Evolutionary conservation across 2,113 vertebrate species (phyloP), one percentile per base, ranked within the genome.

Genomic region (Neodontobutis hainanensis): DNA sequence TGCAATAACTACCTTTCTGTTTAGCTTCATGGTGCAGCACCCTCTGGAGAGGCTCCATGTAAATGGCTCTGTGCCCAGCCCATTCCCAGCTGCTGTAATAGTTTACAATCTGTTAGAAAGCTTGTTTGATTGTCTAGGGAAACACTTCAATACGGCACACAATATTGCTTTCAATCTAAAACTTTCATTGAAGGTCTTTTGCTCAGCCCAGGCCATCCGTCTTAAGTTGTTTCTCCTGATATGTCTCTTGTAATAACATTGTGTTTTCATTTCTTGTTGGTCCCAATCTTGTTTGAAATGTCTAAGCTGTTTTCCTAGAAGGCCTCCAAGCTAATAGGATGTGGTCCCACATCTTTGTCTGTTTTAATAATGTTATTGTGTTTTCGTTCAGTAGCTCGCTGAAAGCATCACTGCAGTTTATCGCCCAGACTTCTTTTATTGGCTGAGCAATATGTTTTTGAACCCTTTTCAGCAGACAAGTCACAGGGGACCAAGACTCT

Each of bases 381-480:
- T 53, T 61, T 43, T 55, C 11, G 36, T 35, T 76, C 56, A 58
- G 51, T 11, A 2, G 15, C 47, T 51, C 19, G 3, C 71, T 58
- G 42, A 68, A 40, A 65, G 45, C 4, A 27, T 47, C 5, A 32
- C 51, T 43, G 38, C 65, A 57, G 70, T 70, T 69, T n/a, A 71
- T 56, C 7, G n/a, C 36, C 2, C 1, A 14, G 10, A 5, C 34
- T 65, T 61, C 40, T 53, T 70, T 62, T 16, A 83, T 69, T 70
- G 68, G 55, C 42, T 36, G 42, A 61, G 62, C 44, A 62, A 58
- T 78, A 65, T 75, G 27, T 51, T 69, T 73, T 69, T 76, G 32
- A 75, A 55, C 42, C 4, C 43, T 19, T 44, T 57, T 70, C 47
- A 63, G 65, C 58, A 58, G 48, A 75, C 12, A 61, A 42, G 10